Percentiles rank a stretch among this genome's conserved stretches.
phyloP scores from a whole-genome alignment of 2,797 vertebrate genomes.

The Austrolebias charrua region DNA sequence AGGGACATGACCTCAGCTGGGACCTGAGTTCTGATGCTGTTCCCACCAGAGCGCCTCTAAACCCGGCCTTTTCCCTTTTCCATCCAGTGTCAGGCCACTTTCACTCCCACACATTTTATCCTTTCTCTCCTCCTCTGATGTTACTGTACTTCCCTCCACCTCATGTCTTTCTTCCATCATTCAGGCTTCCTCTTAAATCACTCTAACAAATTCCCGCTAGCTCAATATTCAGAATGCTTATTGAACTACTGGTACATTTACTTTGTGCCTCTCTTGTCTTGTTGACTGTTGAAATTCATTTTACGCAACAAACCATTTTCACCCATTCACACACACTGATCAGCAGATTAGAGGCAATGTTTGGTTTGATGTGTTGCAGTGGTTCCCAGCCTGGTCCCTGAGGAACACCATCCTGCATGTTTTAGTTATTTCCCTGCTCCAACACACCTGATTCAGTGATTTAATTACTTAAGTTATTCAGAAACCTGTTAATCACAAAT shows the following conservation, averaged over 20 bases:
- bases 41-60: slow-evolving; percentile 60
- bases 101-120: slow-evolving; percentile 22
- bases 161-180: not conserved
- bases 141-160: not conserved
- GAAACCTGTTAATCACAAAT: no score
- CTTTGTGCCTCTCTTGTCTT: no score
- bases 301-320: no score
- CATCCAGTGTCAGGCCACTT: slow-evolving; percentile 31
- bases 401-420: no score
- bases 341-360: no score
- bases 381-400: no score
- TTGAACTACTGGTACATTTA: not conserved
- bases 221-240: not conserved
- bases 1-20: slow-evolving; percentile 72
- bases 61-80: slow-evolving; percentile 25
- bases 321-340: no score
- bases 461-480: no score
- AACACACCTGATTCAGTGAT: no score
- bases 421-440: no score
- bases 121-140: slow-evolving; percentile 14
- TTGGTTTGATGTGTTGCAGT: no score
- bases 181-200: not conserved
- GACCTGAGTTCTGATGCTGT: slow-evolving; percentile 52
- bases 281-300: no score
- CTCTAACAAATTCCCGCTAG: not conserved